Evolutionary conservation across 2,888 invertebrate genomes (phyloP), one percentile per base, ranked within the genome.

Genomic region (Tuberolachnus salignus): DNA sequence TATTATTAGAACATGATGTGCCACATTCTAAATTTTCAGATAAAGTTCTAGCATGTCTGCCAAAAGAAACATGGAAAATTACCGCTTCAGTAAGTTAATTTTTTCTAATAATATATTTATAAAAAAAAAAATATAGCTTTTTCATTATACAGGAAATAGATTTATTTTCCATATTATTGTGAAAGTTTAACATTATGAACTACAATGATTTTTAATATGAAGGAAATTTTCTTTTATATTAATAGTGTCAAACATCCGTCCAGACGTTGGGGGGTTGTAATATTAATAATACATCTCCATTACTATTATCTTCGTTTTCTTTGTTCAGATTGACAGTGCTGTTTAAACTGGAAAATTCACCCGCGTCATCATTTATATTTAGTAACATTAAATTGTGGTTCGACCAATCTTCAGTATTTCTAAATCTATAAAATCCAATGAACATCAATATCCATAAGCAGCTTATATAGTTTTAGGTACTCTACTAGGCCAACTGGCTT

Each of bases 11-110:
- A 84, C 97, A 99, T 85, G 98, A 98, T 86, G 93, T 99, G 1
- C 98, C 98, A 0, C 97, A 98, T 85, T 93, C 94, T 82, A 91
- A 94, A 82, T 99, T 99, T 87, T 96, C 97, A 0, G 94, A 97
- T 83, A 92, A 94, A 49, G 99, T 99, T 19, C 89, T 97, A 0
- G 91, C 91, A 80, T 98, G 95, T 85, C 88, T 99, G 63, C 99
- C 99, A 0, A 89, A 91, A 82, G 85, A 94, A 83, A 95, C 97
- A 42, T 98, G 97, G 97, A 86, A 88, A 34, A 96, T 98, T 82
- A 80, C 74, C 2, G 80, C 64, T 14, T 26, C 80, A 14, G 82
- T 82, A 78, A 66, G 64, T 69, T 23, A n/a, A 6, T 34, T 26
- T 67, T 51, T 51, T 23, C 2, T 11, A 46, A 46, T 10, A 46